Evolutionary conservation across 37 sponge, comb jelly and placozoan genomes (phyloP).

Genomic region (Axinella damicornis): DNA sequence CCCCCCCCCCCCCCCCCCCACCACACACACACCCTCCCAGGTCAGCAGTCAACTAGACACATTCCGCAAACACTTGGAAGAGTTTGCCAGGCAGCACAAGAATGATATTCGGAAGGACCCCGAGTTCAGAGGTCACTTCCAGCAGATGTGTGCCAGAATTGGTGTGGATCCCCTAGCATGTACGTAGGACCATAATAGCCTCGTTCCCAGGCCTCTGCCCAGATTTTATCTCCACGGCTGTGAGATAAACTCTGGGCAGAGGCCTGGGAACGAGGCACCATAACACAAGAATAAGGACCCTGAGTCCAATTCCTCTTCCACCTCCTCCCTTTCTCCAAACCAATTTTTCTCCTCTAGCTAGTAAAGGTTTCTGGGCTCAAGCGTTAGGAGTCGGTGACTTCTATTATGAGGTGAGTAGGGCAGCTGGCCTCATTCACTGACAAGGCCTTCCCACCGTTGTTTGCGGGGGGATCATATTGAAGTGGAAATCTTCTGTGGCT

Average conservation of each 20-base stretch:
- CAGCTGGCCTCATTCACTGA: too few species aligned
- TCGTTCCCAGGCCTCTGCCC: too few species aligned
- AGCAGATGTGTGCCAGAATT: constrained; percentile 99
- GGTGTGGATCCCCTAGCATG: constrained; percentile 99
- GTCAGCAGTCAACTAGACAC: constrained; percentile 87
- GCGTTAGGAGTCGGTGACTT: constrained; percentile 98
- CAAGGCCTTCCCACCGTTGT: too few species aligned
- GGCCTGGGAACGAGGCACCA: too few species aligned
- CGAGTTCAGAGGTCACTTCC: constrained; percentile 96
- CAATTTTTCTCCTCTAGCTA: too few species aligned
- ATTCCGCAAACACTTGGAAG: constrained; percentile 84
- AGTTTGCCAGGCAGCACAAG: constrained; percentile 94
- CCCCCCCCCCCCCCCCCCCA: neutral
- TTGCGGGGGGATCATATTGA: too few species aligned
- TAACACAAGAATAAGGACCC: too few species aligned
- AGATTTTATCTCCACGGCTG: too few species aligned
- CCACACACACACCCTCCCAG: constrained; percentile 13
- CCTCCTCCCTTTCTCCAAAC: too few species aligned
- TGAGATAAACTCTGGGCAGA: too few species aligned
- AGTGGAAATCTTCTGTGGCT: neutral
- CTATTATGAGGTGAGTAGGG: constrained; percentile 89
- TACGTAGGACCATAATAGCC: constrained; percentile 6
- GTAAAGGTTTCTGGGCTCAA: constrained; percentile 99
- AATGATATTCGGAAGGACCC: constrained; percentile 93
- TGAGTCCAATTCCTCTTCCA: too few species aligned